phyloP scores from a whole-genome alignment of 1,140 invertebrate genomes.

The Fopius arisanus region DNA sequence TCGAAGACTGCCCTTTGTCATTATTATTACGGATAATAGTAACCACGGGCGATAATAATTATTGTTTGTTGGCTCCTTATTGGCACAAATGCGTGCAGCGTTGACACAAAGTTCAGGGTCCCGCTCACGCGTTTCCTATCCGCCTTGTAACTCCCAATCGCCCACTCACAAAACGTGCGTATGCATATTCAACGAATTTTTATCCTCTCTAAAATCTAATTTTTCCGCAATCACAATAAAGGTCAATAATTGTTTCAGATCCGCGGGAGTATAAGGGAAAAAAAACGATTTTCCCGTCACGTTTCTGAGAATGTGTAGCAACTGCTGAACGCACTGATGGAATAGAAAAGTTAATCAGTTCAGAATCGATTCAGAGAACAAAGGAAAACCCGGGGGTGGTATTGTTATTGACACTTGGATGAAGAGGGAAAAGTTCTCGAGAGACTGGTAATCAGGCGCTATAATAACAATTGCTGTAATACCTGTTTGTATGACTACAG shows the following conservation, averaged over 20 bases:
- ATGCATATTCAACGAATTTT: neutral
- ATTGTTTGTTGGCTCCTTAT: neutral
- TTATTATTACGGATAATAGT: too few relatives aligned
- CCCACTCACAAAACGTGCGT: neutral
- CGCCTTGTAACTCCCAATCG: neutral
- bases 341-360: neutral
- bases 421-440: neutral
- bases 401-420: neutral
- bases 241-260: slow-evolving; percentile 1
- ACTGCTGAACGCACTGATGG: neutral
- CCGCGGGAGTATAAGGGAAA: neutral
- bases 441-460: too few relatives aligned
- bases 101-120: neutral
- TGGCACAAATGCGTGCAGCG: neutral
- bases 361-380: neutral
- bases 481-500: too few relatives aligned
- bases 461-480: too few relatives aligned
- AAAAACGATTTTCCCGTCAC: neutral
- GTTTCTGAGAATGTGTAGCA: neutral
- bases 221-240: neutral
- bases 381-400: neutral
- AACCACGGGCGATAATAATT: too few relatives aligned
- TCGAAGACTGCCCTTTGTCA: too few relatives aligned
- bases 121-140: neutral
- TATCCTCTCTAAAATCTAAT: neutral